phyloP scores from a whole-genome alignment of 2,113 vertebrate species.

The Zapornia atra region DNA sequence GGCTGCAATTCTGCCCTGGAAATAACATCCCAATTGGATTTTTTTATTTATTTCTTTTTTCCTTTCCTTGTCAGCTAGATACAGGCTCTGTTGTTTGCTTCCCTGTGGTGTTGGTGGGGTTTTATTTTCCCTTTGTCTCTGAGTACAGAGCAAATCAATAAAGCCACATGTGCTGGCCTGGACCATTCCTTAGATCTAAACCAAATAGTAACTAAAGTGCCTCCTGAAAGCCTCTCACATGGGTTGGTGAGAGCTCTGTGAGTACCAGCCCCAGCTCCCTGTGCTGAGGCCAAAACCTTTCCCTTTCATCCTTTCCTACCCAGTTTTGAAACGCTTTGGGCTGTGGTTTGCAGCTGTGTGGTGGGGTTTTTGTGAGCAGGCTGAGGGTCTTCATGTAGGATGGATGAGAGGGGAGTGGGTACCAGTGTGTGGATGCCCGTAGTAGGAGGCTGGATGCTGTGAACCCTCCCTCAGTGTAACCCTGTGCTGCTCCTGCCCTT shows the following conservation, averaged over 20 bases:
- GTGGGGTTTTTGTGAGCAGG: not conserved
- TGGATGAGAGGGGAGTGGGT: rapidly evolving
- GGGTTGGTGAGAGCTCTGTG: rapidly evolving
- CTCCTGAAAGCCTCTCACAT: not conserved
- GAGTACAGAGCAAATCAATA: not conserved
- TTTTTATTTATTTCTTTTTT: not conserved
- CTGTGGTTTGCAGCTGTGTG: not conserved
- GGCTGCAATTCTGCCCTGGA: not conserved
- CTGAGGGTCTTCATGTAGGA: not conserved
- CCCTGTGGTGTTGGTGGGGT: too few species aligned
- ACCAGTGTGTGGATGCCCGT: rapidly evolving
- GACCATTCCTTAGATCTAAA: not conserved
- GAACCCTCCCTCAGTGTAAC: rapidly evolving
- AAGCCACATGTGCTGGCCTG: not conserved
- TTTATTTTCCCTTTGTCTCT: too few species aligned
- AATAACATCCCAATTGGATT: not conserved
- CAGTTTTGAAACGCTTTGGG: rapidly evolving
- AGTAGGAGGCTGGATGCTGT: not conserved
- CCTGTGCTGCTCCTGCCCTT: not conserved
- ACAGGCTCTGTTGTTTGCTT: not conserved
- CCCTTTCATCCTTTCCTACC: not conserved
- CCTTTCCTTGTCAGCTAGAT: not conserved
- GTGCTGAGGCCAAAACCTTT: not conserved
- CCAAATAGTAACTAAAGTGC: not conserved
- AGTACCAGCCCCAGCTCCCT: not conserved